Base-by-base conservation (phyloP, 2,797 vertebrate genomes). In the Phrynocephalus vlangalii region DNA sequence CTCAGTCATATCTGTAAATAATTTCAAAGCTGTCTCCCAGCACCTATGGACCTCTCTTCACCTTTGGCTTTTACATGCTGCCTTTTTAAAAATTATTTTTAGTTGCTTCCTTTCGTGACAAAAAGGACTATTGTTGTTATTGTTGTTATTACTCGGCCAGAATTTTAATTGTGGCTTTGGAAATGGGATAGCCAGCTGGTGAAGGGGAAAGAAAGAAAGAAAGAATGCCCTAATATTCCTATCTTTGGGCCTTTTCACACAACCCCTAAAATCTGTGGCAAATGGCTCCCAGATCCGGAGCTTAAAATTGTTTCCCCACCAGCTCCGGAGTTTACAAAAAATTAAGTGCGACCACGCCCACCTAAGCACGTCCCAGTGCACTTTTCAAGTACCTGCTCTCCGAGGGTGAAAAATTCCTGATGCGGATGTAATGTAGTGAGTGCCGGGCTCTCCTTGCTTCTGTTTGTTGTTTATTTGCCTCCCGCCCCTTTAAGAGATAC, bases 1-100 rank as follows among this genome's bases (percentile, higher is more conserved):
- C 93, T 93, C 90, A 20, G 7, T 95, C 90, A 94, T 86, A 93
- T 92, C 82, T 96, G 93, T 97, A 96, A 96, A 95, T 96, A 94
- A 91, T 91, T 89, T 26, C 82, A 86, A 93, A 92, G 93, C 89
- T 28, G 76, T 92, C 92, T 92, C 95, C 92, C 91, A 87, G 87
- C 85, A 89, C 90, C 95, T 92, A 91, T 89, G 93, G 94, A 92
- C 90, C 87, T 91, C 93, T 89, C 75, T 84, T 92, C 88, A 88
- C 26, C 79, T 87, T 92, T 76, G 7, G 1, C 84, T 95, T 88
- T 88, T 93, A 92, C 78, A 87, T 90, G 94, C 92, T 78, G 71
- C 82, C 68, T 63, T 92, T 88, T 82, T 66, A n/a, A 87, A 82
- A 60, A 16, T 22, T 56, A 3, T 16, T 78, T 44, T 72, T 9